Conservation (phyloP, 2,888 invertebrate genomes). For the Dichetophora obliterata region DNA sequence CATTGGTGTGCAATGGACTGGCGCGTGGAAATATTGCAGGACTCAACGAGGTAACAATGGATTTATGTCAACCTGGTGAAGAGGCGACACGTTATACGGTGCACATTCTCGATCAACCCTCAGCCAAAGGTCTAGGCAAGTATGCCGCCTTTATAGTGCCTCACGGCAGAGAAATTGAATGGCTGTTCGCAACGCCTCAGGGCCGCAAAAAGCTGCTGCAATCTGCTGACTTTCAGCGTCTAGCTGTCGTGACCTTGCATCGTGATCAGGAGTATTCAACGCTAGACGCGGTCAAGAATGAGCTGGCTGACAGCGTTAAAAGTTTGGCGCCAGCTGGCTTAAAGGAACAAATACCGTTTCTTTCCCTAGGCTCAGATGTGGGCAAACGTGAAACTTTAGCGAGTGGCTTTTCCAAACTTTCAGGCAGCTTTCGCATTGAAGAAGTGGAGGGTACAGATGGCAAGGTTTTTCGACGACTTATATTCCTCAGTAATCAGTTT, state of each 20-base stretch:
- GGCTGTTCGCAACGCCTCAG: slow-evolving; percentile 88
- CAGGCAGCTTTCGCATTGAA: slow-evolving; percentile 91
- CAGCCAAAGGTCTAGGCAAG: slow-evolving; percentile 73
- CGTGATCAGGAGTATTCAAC: slow-evolving; percentile 81
- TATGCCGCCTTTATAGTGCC: slow-evolving; percentile 97
- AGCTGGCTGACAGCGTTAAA: slow-evolving; percentile 82
- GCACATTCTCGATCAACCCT: slow-evolving; percentile 82
- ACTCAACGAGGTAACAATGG: slow-evolving; percentile 77
- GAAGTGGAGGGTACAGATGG: slow-evolving; percentile 81
- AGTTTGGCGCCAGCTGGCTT: slow-evolving; percentile 83
- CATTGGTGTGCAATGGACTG: slow-evolving; percentile 81
- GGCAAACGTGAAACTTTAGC: slow-evolving; percentile 79
- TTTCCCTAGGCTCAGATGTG: slow-evolving; percentile 87
- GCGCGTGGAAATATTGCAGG: slow-evolving; percentile 72
- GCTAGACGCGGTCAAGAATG: slow-evolving; percentile 85
- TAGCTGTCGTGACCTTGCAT: slow-evolving; percentile 86
- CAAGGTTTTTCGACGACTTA: slow-evolving; percentile 80
- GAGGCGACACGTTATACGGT: slow-evolving; percentile 81
- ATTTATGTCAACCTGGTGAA: slow-evolving; percentile 76
- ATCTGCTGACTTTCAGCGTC: slow-evolving; percentile 81
- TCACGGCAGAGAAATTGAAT: slow-evolving; percentile 92
- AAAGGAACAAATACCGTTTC: slow-evolving; percentile 82
- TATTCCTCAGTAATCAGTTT: slow-evolving; percentile 87
- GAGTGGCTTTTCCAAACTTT: slow-evolving; percentile 80
- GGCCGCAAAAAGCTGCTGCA: slow-evolving; percentile 85